Conservation (phyloP, 2,888 invertebrate genomes). For the Sarcophaga caerulescens region DNA sequence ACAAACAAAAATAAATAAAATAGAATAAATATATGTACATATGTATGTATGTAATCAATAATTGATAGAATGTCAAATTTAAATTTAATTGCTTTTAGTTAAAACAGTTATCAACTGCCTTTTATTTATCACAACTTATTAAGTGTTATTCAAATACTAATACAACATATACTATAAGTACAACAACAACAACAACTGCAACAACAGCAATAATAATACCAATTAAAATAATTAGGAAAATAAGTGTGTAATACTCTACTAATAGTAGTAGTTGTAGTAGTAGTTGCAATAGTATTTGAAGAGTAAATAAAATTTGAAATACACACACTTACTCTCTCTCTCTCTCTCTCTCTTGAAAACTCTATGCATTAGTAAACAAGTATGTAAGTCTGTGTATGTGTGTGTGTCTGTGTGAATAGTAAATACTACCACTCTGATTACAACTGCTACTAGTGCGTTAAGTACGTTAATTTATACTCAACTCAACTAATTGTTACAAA, state of each 20-base stretch:
- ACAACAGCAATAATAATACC: neutral
- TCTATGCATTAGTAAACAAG: neutral
- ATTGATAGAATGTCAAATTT: no score
- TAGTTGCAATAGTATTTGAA: neutral
- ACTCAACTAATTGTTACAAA: conserved; percentile 58
- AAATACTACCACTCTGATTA: neutral
- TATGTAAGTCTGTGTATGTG: neutral
- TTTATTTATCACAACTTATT: no score
- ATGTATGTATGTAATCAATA: no score
- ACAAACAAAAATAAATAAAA: no score
- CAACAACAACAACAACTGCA: neutral
- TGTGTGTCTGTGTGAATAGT: neutral
- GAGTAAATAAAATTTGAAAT: neutral
- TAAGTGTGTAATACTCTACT: neutral
- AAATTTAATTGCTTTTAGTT: no score
- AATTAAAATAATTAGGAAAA: neutral
- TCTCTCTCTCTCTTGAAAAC: neutral
- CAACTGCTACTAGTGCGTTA: neutral
- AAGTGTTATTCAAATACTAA: no score
- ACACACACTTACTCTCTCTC: neutral
- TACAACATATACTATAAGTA: neutral
- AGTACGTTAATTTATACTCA: conserved; percentile 47
- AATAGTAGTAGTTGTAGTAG: neutral
- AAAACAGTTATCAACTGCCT: no score
- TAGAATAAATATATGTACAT: no score